Base-by-base conservation (phyloP, 2,113 vertebrate genomes). In the Rhizomys pruinosus region DNA sequence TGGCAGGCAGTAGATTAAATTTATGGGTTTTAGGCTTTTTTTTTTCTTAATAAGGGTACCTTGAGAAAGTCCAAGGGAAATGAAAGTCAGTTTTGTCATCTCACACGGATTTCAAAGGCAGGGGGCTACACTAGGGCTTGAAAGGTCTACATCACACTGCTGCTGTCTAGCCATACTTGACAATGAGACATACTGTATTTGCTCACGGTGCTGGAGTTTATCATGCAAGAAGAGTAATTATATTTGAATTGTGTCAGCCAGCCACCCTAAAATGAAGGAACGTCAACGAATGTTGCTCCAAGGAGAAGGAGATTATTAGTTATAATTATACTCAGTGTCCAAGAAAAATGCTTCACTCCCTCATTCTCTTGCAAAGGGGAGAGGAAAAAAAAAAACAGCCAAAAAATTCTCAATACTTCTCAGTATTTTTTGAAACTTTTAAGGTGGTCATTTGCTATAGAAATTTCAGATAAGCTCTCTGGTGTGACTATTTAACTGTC, bases 181-280 rank as follows among this genome's bases (percentile, higher is more conserved):
- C 97, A 98, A 98, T 0, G 37, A 98, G 98, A 97, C 94, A 86
- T 95, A 96, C 94, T 89, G 95, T 94, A 97, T 96, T 98, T 98
- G 74, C 97, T 96, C 96, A 96, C 82, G 84, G 93, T 96, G 93
- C 96, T 97, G 96, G 94, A 96, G 95, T 97, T 98, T 98, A 98
- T 98, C 97, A 97, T 96, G 93, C 97, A 97, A 97, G 97, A 98
- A 95, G 97, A 96, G 97, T 98, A 98, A 98, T 97, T 98, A 98
- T 97, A 98, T 98, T 98, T 98, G 96, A 98, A 97, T 97, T 97
- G 94, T 98, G 96, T 98, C 97, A 97, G 95, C 96, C 97, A 98
- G 95, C 90, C 94, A 96, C 96, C 90, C 97, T 97, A 96, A 97
- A 98, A 97, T 96, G 94, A 97, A 97, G 96, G 95, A 92, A 97